Evolutionary conservation across 2,888 invertebrate species (phyloP).

Genomic region (Boloria euphrosyne): DNA sequence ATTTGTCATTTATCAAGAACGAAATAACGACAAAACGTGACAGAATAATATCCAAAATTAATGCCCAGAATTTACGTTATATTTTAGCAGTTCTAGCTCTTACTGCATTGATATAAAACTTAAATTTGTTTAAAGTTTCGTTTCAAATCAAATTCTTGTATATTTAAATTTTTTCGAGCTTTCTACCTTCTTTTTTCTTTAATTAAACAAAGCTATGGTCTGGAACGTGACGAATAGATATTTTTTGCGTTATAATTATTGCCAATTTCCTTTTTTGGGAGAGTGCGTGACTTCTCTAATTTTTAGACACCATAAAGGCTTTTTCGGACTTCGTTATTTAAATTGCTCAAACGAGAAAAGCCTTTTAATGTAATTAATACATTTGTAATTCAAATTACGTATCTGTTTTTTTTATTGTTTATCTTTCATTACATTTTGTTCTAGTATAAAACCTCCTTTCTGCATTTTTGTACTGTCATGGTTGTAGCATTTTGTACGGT

Average conservation of each 20-base stretch:
- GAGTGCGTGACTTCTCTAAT: constrained; percentile 9
- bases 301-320: constrained; percentile 1
- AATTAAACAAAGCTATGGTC: constrained; percentile 25
- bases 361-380: constrained; percentile 3
- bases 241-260: constrained; percentile 11
- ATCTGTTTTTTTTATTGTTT: too few relatives aligned
- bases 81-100: not conserved
- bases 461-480: too few relatives aligned
- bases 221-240: constrained; percentile 14
- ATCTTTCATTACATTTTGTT: too few relatives aligned
- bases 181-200: constrained; percentile 9
- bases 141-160: constrained; percentile 13
- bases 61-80: not conserved
- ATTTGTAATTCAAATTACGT: too few relatives aligned
- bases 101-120: not conserved
- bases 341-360: not conserved
- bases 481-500: too few relatives aligned
- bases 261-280: constrained; percentile 11
- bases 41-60: constrained; percentile 9
- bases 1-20: constrained; percentile 16
- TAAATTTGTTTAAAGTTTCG: not conserved
- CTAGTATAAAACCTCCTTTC: too few relatives aligned
- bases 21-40: constrained; percentile 15
- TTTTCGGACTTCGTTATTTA: not conserved
- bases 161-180: constrained; percentile 7